phyloP scores from a whole-genome alignment of 1,140 invertebrate genomes.

The Lethocerus indicus region DNA sequence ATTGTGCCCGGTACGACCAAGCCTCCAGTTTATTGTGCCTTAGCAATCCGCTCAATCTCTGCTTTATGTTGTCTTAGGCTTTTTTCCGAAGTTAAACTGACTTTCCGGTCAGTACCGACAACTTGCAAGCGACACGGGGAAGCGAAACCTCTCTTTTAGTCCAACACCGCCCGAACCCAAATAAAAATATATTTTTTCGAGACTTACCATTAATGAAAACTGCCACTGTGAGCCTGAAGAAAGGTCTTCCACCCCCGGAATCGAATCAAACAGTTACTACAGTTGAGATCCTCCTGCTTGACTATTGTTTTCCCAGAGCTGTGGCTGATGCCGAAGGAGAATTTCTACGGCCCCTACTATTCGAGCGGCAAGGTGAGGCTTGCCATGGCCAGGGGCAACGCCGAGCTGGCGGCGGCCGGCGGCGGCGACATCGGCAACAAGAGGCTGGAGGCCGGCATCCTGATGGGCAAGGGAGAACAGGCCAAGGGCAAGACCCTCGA shows the following conservation, averaged over 20 bases:
- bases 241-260: background rate
- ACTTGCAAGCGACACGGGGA: background rate
- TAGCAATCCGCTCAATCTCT: background rate
- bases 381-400: conserved; percentile 15
- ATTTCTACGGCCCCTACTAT: conserved; percentile 15
- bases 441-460: conserved; percentile 11
- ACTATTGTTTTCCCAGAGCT: conserved; percentile 14
- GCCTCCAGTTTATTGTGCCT: background rate
- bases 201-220: too few relatives aligned
- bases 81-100: background rate
- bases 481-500: conserved; percentile 7
- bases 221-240: too few relatives aligned
- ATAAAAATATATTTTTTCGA: conserved; percentile 17
- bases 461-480: conserved; percentile 11
- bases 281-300: background rate
- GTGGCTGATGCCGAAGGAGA: conserved; percentile 16
- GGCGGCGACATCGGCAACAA: conserved; percentile 11
- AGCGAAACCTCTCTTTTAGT: background rate
- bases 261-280: background rate
- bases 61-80: background rate
- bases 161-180: background rate
- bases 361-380: conserved; percentile 16
- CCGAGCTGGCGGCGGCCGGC: background rate
- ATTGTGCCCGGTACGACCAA: conserved; percentile 27
- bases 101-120: background rate